Percentiles rank a stretch among this genome's conserved stretches.
These are phyloP conservation scores for Pteronura brasiliensis DNA, from an alignment of 2,113 vertebrate species.

Conservation along the genomic window DNA sequence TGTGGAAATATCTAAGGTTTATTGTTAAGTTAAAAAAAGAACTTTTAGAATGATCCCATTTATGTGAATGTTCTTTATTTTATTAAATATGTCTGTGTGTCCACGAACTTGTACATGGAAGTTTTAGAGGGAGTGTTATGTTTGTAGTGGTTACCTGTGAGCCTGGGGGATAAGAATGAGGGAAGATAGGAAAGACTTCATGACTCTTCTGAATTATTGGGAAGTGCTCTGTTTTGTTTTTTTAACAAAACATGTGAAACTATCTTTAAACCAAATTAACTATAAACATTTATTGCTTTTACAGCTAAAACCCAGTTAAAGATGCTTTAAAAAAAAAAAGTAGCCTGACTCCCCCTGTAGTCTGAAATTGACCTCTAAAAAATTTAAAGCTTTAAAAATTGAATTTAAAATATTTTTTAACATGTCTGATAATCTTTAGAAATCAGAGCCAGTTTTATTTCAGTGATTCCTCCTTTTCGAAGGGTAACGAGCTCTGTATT, in stretches of 20 bases:
- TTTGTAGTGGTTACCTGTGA: not conserved
- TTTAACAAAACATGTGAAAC: not conserved
- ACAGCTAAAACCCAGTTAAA: conserved; percentile 9
- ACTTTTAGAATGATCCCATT: not conserved
- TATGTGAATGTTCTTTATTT: not conserved
- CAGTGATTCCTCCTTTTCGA: not conserved
- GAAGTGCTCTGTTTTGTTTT: not conserved
- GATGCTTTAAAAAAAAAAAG: not conserved
- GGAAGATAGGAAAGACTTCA: not conserved
- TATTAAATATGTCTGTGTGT: conserved; percentile 6
- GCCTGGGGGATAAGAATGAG: not conserved
- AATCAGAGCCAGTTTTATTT: not conserved
- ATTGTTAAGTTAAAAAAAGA: not conserved
- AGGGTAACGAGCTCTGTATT: not conserved
- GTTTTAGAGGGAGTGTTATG: not conserved
- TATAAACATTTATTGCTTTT: conserved; percentile 4
- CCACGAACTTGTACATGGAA: not conserved
- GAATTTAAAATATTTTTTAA: not conserved
- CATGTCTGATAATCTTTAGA: not conserved
- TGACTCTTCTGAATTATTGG: not conserved
- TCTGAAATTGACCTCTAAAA: not conserved
- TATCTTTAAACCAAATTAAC: not conserved
- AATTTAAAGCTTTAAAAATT: conserved; percentile 12
- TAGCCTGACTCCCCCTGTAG: not conserved
- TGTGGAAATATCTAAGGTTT: not conserved